Percentiles rank a stretch among this genome's conserved stretches.
These are phyloP conservation scores for Eurytoma californica DNA, from an alignment of 2,888 invertebrate genomes.

Conservation along the genomic window DNA sequence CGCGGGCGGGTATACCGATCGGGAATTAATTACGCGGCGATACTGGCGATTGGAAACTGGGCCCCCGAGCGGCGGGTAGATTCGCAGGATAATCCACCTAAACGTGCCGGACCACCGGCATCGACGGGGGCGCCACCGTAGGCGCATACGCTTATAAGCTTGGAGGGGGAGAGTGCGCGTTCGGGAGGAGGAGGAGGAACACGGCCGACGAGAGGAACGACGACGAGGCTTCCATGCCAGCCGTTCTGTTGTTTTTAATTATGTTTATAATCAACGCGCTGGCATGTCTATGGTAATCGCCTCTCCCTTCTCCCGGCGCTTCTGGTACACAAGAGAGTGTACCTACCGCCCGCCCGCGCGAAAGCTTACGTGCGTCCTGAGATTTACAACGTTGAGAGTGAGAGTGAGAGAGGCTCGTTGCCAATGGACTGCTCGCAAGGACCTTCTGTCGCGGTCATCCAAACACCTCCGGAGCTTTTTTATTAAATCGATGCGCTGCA, in stretches of 20 bases:
- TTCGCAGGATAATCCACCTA: slow-evolving; percentile 64
- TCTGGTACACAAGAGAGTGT: background rate
- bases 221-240: slow-evolving; percentile 55
- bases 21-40: slow-evolving; percentile 60
- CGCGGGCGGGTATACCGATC: slow-evolving; percentile 62
- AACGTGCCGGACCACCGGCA: slow-evolving; percentile 73
- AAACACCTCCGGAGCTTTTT: slow-evolving; percentile 7
- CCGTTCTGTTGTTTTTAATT: slow-evolving; percentile 72
- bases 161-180: slow-evolving; percentile 18
- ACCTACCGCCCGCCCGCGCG: slow-evolving; percentile 25
- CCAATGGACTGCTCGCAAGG: slow-evolving; percentile 11
- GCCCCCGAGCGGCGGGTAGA: slow-evolving; percentile 58
- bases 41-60: slow-evolving; percentile 57
- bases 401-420: background rate
- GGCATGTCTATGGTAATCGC: slow-evolving; percentile 72
- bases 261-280: slow-evolving; percentile 74
- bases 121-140: slow-evolving; percentile 65
- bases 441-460: background rate
- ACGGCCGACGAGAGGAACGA: slow-evolving; percentile 49
- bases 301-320: background rate
- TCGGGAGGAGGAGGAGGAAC: slow-evolving; percentile 18
- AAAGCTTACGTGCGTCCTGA: background rate
- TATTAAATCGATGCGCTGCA: slow-evolving; percentile 15
- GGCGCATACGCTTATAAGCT: slow-evolving; percentile 69
- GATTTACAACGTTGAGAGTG: slow-evolving; percentile 47